A percentile compares a stretch with the other conserved stretches of the same genome.
These are phyloP conservation scores for Eristalis intricaria DNA, from an alignment of 2,888 invertebrate species.

Conservation along the genomic window DNA sequence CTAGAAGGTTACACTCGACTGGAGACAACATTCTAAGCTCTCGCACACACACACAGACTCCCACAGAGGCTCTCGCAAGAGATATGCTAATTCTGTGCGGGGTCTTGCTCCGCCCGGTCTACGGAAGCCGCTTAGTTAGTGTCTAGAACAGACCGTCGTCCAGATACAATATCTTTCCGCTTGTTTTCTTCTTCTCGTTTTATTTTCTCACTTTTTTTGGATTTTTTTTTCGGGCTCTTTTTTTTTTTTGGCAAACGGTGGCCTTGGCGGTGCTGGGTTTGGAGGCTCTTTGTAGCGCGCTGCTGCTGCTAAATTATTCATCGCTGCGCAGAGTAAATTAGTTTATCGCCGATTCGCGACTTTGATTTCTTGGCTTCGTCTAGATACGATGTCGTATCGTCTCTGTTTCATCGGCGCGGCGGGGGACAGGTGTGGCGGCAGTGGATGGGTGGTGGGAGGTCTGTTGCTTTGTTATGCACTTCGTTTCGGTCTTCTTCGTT, in stretches of 20 bases:
- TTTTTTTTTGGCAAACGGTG: constrained; percentile 46
- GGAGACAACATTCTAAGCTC: constrained; percentile 45
- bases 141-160: constrained; percentile 43
- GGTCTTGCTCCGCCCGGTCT: not conserved
- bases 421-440: not conserved
- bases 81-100: constrained; percentile 24
- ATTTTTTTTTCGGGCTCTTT: constrained; percentile 13
- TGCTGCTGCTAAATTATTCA: constrained; percentile 38
- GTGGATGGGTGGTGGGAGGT: not conserved
- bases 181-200: not conserved
- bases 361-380: not conserved
- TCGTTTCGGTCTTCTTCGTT: not conserved
- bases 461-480: constrained; percentile 15
- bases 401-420: not conserved
- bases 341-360: constrained; percentile 24
- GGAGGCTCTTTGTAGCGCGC: not conserved
- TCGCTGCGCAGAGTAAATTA: constrained; percentile 30
- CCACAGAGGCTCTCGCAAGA: not conserved
- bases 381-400: not conserved
- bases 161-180: not conserved
- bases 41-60: constrained; percentile 25
- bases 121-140: constrained; percentile 47
- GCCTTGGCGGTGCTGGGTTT: constrained; percentile 54
- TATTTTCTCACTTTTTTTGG: not conserved
- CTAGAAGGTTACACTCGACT: constrained; percentile 40